Evolutionary conservation across 2,113 vertebrate genomes (phyloP).

Genomic region (Acanthochromis polyacanthus): DNA sequence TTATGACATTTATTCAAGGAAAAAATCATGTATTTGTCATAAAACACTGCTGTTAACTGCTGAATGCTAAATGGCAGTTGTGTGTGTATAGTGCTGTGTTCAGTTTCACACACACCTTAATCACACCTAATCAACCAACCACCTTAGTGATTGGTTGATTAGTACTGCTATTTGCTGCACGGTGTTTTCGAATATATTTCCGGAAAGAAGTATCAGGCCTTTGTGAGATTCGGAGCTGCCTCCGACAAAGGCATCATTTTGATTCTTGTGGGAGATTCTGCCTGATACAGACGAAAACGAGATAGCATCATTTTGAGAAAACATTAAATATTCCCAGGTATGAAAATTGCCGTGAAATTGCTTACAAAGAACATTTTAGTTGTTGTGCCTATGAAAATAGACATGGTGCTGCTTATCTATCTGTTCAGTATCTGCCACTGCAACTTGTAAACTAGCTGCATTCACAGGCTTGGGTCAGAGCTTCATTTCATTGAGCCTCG

Average conservation of each 20-base stretch:
- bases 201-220: background rate
- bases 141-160: background rate
- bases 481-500: conserved; percentile 67
- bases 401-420: conserved; percentile 1
- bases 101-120: too few relatives aligned
- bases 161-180: background rate
- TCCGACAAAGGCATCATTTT: conserved; percentile 4
- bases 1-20: background rate
- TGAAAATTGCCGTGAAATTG: background rate
- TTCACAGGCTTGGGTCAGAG: conserved; percentile 48
- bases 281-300: background rate
- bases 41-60: background rate
- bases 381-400: background rate
- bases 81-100: too few relatives aligned
- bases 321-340: background rate
- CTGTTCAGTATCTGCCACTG: conserved; percentile 20
- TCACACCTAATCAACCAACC: too few relatives aligned
- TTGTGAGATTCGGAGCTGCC: background rate
- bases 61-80: conserved; percentile 10
- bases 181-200: conserved; percentile 8
- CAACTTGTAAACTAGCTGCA: conserved; percentile 38
- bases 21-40: too few relatives aligned
- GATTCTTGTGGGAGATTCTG: background rate
- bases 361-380: conserved; percentile 1
- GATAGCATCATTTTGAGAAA: conserved; percentile 18